phyloP scores from a whole-genome alignment of 2,113 vertebrate species.

The Menura novaehollandiae region DNA sequence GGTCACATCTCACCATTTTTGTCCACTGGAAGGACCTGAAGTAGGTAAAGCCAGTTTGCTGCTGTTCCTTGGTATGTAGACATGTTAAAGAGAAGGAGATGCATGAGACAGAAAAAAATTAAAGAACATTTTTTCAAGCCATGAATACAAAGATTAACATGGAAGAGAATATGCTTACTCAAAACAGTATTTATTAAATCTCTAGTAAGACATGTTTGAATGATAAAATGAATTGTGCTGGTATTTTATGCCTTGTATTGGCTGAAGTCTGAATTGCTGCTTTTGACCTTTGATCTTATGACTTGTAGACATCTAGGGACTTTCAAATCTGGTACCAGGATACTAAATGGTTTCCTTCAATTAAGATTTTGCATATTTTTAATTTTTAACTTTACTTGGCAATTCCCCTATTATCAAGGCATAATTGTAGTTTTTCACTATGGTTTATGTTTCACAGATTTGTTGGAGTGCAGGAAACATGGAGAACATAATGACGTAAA shows the following conservation, averaged over 20 bases:
- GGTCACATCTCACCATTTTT: neutral
- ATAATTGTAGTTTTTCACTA: neutral
- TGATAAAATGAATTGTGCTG: neutral
- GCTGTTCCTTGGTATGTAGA: neutral
- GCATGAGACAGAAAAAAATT: neutral
- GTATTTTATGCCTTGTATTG: neutral
- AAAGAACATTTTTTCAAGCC: neutral
- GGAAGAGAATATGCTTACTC: neutral
- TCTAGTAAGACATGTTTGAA: neutral
- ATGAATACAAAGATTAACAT: neutral
- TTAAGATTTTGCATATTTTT: neutral
- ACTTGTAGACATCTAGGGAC: neutral
- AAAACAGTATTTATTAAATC: neutral
- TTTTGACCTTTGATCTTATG: neutral
- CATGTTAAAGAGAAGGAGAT: neutral
- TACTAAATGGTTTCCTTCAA: neutral
- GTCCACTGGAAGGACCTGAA: neutral
- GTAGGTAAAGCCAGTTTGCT: neutral
- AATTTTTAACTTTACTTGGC: neutral
- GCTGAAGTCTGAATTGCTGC: neutral
- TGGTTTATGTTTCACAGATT: slow-evolving; percentile 3
- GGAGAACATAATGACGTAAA: slow-evolving; percentile 9
- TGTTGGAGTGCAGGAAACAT: neutral
- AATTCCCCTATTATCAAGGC: neutral
- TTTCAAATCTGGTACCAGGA: neutral